Evolutionary conservation across 2,888 invertebrate genomes (phyloP), one percentile per base, ranked within the genome.

Genomic region (Pyrrhia umbra): DNA sequence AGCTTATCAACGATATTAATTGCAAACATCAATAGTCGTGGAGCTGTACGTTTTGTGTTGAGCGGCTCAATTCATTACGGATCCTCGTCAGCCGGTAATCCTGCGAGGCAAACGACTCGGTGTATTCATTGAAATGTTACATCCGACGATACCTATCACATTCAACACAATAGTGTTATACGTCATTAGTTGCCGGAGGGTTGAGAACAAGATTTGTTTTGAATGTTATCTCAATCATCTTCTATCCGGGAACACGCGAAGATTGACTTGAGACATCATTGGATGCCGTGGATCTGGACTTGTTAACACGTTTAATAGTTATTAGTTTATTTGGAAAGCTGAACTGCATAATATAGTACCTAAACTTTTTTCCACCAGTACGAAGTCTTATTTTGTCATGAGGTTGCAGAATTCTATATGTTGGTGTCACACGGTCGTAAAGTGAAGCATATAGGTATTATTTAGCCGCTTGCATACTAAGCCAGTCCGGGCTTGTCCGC

Each of bases 51-150:
- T n/a, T 43, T 46, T 23, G 30, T n/a, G 23, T 40, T 18, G 40
- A 47, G 46, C 27, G 50, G 27, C 37, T 9, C 23, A 30, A 37
- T 51, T 64, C 30, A 30, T 30, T 6, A 25, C 43, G 16, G 18
- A 15, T 15, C 37, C 39, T 64, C 57, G 46, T 46, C 63, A 64
- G 34, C 49, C 15, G 30, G 40, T 64, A 49, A 57, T 65, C 47
- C 40, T 18, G 25, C 15, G n/a, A 13, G 42, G 39, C 47, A 65
- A 64, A 58, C 51, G 54, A 49, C 39, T 13, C 30, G 16, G 4
- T 16, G 10, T 64, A 18, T 43, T 57, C 58, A 46, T 40, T 16
- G 39, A 25, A 10, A 16, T 10, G 46, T 30, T 30, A 30, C 46
- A 64, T n/a, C 49, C 21, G 30, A 20, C 42, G 34, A 34, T 43